Percentiles rank a stretch among this genome's conserved stretches.
phyloP scores from a whole-genome alignment of 2,888 invertebrate species.

The Drosophila dives region DNA sequence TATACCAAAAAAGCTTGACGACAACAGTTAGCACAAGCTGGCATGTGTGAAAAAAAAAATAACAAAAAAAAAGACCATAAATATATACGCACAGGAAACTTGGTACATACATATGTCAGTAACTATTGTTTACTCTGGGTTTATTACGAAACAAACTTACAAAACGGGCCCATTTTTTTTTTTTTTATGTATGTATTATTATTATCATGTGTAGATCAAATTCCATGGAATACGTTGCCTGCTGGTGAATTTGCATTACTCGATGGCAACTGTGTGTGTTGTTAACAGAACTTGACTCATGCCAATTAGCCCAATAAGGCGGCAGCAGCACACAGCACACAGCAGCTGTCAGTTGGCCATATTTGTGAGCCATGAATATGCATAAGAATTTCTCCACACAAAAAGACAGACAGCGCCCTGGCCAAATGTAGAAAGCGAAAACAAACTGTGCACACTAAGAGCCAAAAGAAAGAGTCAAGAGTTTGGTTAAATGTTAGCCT shows the following conservation, averaged over 20 bases:
- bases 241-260: slow-evolving; percentile 41
- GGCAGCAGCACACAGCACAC: slow-evolving; percentile 17
- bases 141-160: slow-evolving; percentile 16
- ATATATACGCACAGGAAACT: slow-evolving; percentile 15
- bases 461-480: slow-evolving; percentile 6
- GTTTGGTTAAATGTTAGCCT: slow-evolving; percentile 2
- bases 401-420: background rate
- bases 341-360: slow-evolving; percentile 54
- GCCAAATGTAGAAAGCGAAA: slow-evolving; percentile 31
- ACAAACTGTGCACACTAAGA: slow-evolving; percentile 1
- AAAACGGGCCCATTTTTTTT: slow-evolving; percentile 21
- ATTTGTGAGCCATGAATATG: slow-evolving; percentile 42
- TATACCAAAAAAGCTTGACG: slow-evolving; percentile 14
- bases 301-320: slow-evolving; percentile 57
- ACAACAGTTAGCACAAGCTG: slow-evolving; percentile 33
- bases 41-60: slow-evolving; percentile 16
- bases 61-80: slow-evolving; percentile 13
- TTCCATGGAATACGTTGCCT: slow-evolving; percentile 15
- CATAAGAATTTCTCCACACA: slow-evolving; percentile 45
- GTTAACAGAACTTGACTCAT: slow-evolving; percentile 52
- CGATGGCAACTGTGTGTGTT: slow-evolving; percentile 40
- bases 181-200: slow-evolving; percentile 12
- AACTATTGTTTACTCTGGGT: slow-evolving; percentile 35
- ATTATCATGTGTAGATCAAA: slow-evolving; percentile 19
- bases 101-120: background rate